Percentiles rank a stretch among this genome's conserved stretches.
phyloP scores from a whole-genome alignment of 2,113 vertebrate species.

The Poeciliopsis occidentalis region DNA sequence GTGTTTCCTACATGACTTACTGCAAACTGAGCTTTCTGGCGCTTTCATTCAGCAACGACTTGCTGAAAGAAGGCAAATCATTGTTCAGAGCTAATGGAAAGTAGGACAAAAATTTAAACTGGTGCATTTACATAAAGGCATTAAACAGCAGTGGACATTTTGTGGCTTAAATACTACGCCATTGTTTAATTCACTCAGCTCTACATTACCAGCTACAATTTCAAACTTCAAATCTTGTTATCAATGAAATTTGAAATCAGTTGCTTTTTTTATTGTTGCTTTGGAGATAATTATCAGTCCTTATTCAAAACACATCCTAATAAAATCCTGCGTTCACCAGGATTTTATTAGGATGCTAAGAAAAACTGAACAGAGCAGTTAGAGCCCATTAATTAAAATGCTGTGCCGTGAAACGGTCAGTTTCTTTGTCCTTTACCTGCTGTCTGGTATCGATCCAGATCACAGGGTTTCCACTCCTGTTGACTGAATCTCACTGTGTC shows the following conservation, averaged over 20 bases:
- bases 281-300: neutral
- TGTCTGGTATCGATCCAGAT: constrained; percentile 45
- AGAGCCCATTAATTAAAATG: constrained; percentile 18
- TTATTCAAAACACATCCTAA: neutral
- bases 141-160: too few relatives aligned
- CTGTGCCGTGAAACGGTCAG: neutral
- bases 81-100: too few relatives aligned
- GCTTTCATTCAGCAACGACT: too few relatives aligned
- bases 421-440: neutral
- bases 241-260: neutral
- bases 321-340: neutral
- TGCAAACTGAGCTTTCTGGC: too few relatives aligned
- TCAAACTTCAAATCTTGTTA: neutral
- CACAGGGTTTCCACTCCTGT: constrained; percentile 16
- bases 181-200: neutral
- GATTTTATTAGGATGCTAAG: neutral
- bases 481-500: constrained; percentile 29
- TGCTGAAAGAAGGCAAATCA: too few relatives aligned
- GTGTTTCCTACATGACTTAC: too few relatives aligned
- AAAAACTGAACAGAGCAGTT: constrained; percentile 4
- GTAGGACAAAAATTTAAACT: too few relatives aligned
- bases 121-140: too few relatives aligned
- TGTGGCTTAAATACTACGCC: too few relatives aligned
- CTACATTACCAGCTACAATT: neutral
- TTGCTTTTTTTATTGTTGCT: neutral